Percentiles rank a stretch among this genome's conserved stretches.
Conservation (phyloP, 2,888 invertebrate genomes). For the Darwinula stevensoni region DNA sequence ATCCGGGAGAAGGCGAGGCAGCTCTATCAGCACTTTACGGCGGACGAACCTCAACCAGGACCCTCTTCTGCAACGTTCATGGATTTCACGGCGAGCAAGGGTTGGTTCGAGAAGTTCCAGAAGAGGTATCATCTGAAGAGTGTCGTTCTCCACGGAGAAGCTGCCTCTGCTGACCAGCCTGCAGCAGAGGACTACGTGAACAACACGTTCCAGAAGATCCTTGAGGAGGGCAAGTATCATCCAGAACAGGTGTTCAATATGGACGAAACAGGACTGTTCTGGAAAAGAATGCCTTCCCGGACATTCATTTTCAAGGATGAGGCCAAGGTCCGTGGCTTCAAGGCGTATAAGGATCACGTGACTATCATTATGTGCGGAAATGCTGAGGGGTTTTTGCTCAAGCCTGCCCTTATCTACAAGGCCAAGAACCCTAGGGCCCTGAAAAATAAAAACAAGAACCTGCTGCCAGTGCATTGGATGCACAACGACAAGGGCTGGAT, state of each 20-base stretch:
- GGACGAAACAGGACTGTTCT: slow-evolving; percentile 8
- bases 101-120: slow-evolving; percentile 7
- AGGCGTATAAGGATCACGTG: slow-evolving; percentile 8
- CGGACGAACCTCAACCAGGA: slow-evolving; percentile 4
- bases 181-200: slow-evolving; percentile 5
- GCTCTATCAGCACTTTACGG: slow-evolving; percentile 4
- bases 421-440: slow-evolving; percentile 7
- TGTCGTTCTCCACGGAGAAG: slow-evolving; percentile 6
- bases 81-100: slow-evolving; percentile 6
- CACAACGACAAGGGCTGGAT: slow-evolving; percentile 10
- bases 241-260: slow-evolving; percentile 8
- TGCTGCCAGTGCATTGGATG: slow-evolving; percentile 9
- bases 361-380: slow-evolving; percentile 9
- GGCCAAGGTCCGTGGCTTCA: slow-evolving; percentile 7
- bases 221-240: slow-evolving; percentile 4
- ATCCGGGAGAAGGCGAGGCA: slow-evolving; percentile 6
- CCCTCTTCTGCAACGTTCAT: too few relatives aligned
- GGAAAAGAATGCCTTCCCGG: slow-evolving; percentile 8
- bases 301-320: slow-evolving; percentile 7
- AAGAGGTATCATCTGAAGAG: slow-evolving; percentile 6
- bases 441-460: slow-evolving; percentile 7
- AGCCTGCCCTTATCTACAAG: slow-evolving; percentile 7
- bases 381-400: slow-evolving; percentile 8
- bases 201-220: slow-evolving; percentile 3
- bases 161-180: slow-evolving; percentile 5